Evolutionary conservation across 2,113 vertebrate species (phyloP).

Genomic region (Anseranas semipalmata): DNA sequence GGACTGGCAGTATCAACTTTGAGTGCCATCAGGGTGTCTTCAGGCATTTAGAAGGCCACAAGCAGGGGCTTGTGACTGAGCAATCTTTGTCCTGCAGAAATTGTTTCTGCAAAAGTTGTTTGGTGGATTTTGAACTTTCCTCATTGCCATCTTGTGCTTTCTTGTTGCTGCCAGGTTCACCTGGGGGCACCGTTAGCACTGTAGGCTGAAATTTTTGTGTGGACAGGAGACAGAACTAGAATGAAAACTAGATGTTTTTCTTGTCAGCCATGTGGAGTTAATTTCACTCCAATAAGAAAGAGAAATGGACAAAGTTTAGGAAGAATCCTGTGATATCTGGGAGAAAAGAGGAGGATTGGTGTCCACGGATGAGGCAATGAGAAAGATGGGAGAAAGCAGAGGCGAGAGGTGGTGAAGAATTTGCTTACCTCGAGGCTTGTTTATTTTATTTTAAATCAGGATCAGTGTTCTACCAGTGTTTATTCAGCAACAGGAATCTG

Average conservation of each 20-base stretch:
- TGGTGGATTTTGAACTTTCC: not conserved
- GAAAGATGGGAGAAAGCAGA: not conserved
- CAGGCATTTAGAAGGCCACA: not conserved
- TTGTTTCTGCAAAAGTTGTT: not conserved
- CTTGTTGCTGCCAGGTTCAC: not conserved
- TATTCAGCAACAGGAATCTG: not conserved
- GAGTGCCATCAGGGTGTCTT: not conserved
- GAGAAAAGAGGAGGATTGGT: accelerated
- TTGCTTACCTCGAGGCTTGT: not conserved
- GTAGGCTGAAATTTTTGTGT: not conserved
- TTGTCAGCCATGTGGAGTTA: not conserved
- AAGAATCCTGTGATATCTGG: not conserved
- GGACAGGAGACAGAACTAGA: not conserved
- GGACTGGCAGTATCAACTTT: not conserved
- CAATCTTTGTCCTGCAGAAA: not conserved
- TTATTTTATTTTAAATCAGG: not conserved
- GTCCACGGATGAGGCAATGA: not conserved
- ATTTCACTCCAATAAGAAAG: not conserved
- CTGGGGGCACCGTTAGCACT: accelerated
- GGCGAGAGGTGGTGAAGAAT: not conserved
- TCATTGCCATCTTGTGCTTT: not conserved
- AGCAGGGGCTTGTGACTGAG: not conserved
- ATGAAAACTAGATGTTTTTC: not conserved
- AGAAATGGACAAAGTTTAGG: not conserved
- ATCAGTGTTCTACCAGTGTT: not conserved